These are phyloP conservation scores for Amphimallon solstitiale DNA, from an alignment of 2,888 invertebrate species.

Conservation along the genomic window DNA sequence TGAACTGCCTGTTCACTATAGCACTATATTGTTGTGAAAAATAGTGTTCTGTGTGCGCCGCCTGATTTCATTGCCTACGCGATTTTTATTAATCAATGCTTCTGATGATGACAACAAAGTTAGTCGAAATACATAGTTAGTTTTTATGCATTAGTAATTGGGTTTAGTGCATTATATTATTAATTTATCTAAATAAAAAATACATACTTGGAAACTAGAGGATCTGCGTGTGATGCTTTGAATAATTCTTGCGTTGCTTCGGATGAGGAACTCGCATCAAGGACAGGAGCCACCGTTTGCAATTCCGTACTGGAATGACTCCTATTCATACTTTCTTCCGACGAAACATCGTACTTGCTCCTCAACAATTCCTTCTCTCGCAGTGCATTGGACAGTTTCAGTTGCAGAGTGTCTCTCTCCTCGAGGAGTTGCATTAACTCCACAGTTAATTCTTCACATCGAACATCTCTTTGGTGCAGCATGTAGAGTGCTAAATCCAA, in stretches of 20 bases:
- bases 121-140: too few relatives aligned
- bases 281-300: background rate
- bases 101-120: too few relatives aligned
- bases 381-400: constrained; percentile 83
- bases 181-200: too few relatives aligned
- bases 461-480: constrained; percentile 86
- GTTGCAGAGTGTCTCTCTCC: constrained; percentile 85
- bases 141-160: too few relatives aligned
- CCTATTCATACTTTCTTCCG: background rate
- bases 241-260: background rate
- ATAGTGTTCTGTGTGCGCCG: too few relatives aligned
- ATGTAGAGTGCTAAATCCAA: constrained; percentile 84
- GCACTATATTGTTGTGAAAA: too few relatives aligned
- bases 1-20: too few relatives aligned
- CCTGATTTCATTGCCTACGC: too few relatives aligned
- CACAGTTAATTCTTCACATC: constrained; percentile 86
- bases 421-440: constrained; percentile 85
- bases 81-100: too few relatives aligned
- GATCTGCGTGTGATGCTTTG: background rate
- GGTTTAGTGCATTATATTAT: too few relatives aligned
- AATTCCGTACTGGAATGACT: background rate
- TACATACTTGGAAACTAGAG: constrained; percentile 20
- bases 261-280: background rate
- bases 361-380: constrained; percentile 75
- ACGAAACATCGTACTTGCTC: constrained; percentile 50